Evolutionary conservation across 2,888 invertebrate genomes (phyloP).

Genomic region (Cephus pygmeus): DNA sequence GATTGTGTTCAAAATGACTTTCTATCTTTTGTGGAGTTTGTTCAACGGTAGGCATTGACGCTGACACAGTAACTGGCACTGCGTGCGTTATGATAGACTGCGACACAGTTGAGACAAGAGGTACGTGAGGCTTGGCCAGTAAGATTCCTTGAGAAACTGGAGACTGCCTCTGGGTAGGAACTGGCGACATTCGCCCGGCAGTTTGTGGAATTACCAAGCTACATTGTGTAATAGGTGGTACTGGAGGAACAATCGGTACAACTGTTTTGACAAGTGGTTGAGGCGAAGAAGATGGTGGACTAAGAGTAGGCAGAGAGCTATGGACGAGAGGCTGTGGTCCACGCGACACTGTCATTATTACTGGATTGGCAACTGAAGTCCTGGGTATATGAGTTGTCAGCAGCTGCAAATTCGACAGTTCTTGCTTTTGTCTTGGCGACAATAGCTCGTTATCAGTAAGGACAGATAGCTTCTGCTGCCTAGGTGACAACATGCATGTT

Average conservation of each 20-base stretch:
- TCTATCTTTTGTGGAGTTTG: not conserved
- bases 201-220: slow-evolving; percentile 27
- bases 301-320: slow-evolving; percentile 40
- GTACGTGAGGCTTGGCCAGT: slow-evolving; percentile 42
- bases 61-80: slow-evolving; percentile 9
- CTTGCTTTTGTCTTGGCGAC: slow-evolving; percentile 54
- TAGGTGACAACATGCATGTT: slow-evolving; percentile 43
- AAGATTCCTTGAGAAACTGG: slow-evolving; percentile 40
- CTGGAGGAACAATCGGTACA: slow-evolving; percentile 43
- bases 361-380: slow-evolving; percentile 67
- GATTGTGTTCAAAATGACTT: not conserved
- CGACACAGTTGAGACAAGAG: slow-evolving; percentile 47
- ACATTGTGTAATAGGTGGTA: slow-evolving; percentile 29
- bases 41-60: not conserved
- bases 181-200: slow-evolving; percentile 21
- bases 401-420: slow-evolving; percentile 71
- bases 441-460: slow-evolving; percentile 40
- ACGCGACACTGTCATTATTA: slow-evolving; percentile 63
- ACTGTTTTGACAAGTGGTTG: slow-evolving; percentile 56
- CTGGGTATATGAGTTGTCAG: slow-evolving; percentile 75
- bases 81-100: slow-evolving; percentile 47
- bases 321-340: slow-evolving; percentile 44
- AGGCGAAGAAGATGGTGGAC: slow-evolving; percentile 37
- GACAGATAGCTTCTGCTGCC: slow-evolving; percentile 43
- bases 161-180: slow-evolving; percentile 30